These are phyloP conservation scores for Lomographa bimaculata DNA, from an alignment of 2,888 invertebrate genomes.

Conservation along the genomic window DNA sequence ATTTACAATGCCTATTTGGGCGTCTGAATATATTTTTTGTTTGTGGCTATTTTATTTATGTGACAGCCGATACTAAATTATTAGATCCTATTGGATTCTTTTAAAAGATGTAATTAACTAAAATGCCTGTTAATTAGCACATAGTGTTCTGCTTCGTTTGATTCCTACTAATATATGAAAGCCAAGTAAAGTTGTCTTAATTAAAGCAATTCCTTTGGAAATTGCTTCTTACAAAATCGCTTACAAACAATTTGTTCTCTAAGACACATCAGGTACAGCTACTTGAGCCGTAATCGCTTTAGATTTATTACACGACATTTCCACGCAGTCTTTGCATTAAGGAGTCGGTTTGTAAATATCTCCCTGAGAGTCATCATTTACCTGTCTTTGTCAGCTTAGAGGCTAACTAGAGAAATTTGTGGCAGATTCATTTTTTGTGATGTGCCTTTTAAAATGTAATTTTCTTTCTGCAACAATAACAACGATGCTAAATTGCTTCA, in stretches of 20 bases:
- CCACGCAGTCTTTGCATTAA: constrained; percentile 20
- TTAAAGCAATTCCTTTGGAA: background rate
- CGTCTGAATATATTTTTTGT: background rate
- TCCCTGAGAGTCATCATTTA: constrained; percentile 26
- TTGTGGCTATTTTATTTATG: background rate
- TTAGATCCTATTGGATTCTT: no score
- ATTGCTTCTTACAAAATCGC: constrained; percentile 3
- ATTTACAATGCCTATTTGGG: constrained; percentile 8
- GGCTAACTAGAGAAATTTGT: constrained; percentile 18
- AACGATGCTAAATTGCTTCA: constrained; percentile 19
- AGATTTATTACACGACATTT: constrained; percentile 25
- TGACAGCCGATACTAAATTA: no score
- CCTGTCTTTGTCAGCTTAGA: constrained; percentile 33
- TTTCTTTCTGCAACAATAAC: constrained; percentile 18
- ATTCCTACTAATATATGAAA: no score
- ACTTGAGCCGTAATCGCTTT: constrained; percentile 24
- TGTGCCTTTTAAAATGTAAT: constrained; percentile 13
- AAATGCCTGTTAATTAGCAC: no score
- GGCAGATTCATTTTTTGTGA: constrained; percentile 12
- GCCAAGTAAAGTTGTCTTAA: no score
- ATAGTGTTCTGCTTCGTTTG: no score
- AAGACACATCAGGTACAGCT: constrained; percentile 6
- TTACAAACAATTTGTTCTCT: constrained; percentile 20
- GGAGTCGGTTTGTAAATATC: constrained; percentile 27
- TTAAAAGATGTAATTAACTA: no score